These are phyloP conservation scores for Mesoligia furuncula DNA, from an alignment of 2,888 invertebrate genomes.

Conservation along the genomic window DNA sequence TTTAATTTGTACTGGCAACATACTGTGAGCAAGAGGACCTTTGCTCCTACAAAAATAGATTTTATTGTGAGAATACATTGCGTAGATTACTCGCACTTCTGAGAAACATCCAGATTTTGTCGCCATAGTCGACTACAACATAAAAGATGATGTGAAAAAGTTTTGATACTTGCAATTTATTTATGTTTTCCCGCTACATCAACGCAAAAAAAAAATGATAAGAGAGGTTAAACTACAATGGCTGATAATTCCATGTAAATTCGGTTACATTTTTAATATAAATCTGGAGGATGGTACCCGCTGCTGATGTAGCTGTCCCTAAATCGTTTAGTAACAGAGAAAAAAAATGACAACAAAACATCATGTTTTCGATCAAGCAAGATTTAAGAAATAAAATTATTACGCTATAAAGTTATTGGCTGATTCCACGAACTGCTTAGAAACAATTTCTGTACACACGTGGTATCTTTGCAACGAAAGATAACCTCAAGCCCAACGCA, in stretches of 20 bases:
- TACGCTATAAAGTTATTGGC: slow-evolving; percentile 19
- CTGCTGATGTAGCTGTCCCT: neutral
- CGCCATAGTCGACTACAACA: neutral
- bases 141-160: neutral
- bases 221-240: neutral
- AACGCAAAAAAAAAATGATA: neutral
- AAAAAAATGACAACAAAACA: neutral
- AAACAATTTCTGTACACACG: slow-evolving; percentile 59
- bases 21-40: slow-evolving; percentile 1
- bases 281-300: neutral
- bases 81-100: slow-evolving; percentile 6
- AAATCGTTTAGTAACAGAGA: neutral
- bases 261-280: neutral
- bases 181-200: neutral
- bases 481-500: slow-evolving; percentile 67
- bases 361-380: slow-evolving; percentile 8
- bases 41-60: slow-evolving; percentile 18
- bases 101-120: slow-evolving; percentile 5
- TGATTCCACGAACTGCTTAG: slow-evolving; percentile 54
- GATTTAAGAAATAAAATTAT: neutral
- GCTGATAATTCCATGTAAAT: neutral
- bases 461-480: slow-evolving; percentile 68
- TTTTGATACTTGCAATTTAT: slow-evolving; percentile 30
- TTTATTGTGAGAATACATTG: slow-evolving; percentile 10
- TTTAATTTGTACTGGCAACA: slow-evolving; percentile 8